Conservation (phyloP, 1,140 invertebrate species). For the Antheraea pernyi region DNA sequence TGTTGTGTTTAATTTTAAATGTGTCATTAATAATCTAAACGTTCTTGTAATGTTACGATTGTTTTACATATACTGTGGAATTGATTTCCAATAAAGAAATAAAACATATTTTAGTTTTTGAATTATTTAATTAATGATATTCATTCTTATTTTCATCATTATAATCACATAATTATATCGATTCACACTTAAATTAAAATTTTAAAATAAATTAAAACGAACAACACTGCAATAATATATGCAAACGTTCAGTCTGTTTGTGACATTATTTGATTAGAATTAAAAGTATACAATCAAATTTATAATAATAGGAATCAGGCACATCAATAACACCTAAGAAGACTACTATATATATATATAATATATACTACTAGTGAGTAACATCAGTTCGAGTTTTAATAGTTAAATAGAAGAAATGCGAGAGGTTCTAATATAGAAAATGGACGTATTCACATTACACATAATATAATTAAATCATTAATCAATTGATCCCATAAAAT, state of each 20-base stretch:
- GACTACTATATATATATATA: no score
- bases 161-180: conserved; percentile 76
- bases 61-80: no score
- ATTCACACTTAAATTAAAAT: conserved; percentile 72
- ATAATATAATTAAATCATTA: conserved; percentile 28
- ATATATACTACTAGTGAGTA: conserved; percentile 64
- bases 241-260: conserved; percentile 74
- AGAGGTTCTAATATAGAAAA: conserved; percentile 29
- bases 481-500: conserved; percentile 52
- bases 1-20: no score
- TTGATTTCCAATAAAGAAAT: neutral
- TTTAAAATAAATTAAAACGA: conserved; percentile 76
- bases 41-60: no score
- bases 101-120: conserved; percentile 13
- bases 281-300: conserved; percentile 71
- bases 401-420: conserved; percentile 25
- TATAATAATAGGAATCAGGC: conserved; percentile 77
- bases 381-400: conserved; percentile 32
- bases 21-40: no score
- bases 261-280: conserved; percentile 75
- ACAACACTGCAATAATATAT: conserved; percentile 75
- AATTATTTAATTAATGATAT: conserved; percentile 69
- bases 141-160: conserved; percentile 68
- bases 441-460: conserved; percentile 49
- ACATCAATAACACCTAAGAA: conserved; percentile 52